phyloP scores from a whole-genome alignment of 1,140 invertebrate genomes.

The Drosophila elegans region DNA sequence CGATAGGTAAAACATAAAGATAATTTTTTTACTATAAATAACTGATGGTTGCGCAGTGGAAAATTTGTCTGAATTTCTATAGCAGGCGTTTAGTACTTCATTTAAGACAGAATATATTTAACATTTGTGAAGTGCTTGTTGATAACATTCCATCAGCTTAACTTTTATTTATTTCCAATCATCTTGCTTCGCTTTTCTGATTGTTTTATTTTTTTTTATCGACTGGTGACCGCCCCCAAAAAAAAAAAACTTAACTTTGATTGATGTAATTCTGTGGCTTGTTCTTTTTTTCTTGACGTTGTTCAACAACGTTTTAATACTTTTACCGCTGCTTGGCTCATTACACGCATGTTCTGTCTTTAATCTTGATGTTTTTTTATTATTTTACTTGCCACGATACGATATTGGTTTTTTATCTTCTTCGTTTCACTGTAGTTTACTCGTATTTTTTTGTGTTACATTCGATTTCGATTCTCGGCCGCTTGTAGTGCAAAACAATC shows the following conservation, averaged over 20 bases:
- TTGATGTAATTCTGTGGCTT: conserved; percentile 19
- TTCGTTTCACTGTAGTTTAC: conserved; percentile 10
- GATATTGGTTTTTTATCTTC: conserved; percentile 17
- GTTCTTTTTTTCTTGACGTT: conserved; percentile 13
- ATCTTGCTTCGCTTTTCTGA: not conserved
- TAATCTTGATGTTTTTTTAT: conserved; percentile 30
- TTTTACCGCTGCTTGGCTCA: conserved; percentile 67
- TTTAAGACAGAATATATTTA: no score
- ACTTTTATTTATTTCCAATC: not conserved
- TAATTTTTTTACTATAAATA: conserved; percentile 2
- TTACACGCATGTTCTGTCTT: conserved; percentile 66
- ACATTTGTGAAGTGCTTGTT: not conserved
- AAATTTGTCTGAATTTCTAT: not conserved
- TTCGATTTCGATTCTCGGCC: conserved; percentile 19
- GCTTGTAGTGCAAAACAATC: conserved; percentile 63
- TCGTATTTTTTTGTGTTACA: conserved; percentile 12
- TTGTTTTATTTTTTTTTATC: not conserved
- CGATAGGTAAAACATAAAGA: conserved; percentile 12
- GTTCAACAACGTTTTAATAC: conserved; percentile 41
- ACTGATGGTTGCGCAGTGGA: not conserved
- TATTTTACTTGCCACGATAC: conserved; percentile 15
- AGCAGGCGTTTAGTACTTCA: not conserved
- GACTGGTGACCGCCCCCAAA: conserved; percentile 7
- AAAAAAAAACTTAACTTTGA: conserved; percentile 27
- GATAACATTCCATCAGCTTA: not conserved